Conservation (phyloP, 2,797 vertebrate species). For the Oceanodroma leucorhoa region DNA sequence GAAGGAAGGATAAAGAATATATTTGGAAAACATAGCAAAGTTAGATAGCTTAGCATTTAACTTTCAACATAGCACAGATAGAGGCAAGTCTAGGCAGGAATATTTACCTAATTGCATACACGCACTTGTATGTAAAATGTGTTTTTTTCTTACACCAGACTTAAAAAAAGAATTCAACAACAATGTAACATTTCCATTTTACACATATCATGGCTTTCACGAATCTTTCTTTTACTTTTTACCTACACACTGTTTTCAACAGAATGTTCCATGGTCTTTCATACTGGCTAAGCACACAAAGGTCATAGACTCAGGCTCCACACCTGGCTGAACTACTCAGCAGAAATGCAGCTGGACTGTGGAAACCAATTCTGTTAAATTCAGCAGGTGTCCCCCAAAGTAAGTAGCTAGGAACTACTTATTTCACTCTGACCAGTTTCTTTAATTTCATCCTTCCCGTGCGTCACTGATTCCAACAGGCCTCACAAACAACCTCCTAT, state of each 20-base stretch:
- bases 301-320: background rate
- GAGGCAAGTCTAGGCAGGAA: background rate
- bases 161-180: background rate
- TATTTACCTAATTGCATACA: background rate
- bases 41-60: background rate
- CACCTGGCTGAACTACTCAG: slow-evolving; percentile 24
- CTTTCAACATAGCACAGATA: background rate
- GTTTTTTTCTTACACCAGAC: background rate
- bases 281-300: slow-evolving; percentile 6
- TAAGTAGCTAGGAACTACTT: background rate
- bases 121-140: background rate
- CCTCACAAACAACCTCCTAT: background rate
- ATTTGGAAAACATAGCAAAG: background rate
- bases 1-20: background rate
- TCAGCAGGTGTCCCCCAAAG: background rate
- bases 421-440: background rate
- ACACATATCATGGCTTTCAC: background rate
- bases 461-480: background rate
- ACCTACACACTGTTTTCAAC: background rate
- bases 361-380: slow-evolving; percentile 6
- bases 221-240: background rate
- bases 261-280: background rate
- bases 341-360: background rate
- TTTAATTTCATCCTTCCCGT: background rate
- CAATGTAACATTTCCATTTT: background rate